Evolutionary conservation across 1,140 invertebrate genomes (phyloP).

Genomic region (Macrostomum lignano): DNA sequence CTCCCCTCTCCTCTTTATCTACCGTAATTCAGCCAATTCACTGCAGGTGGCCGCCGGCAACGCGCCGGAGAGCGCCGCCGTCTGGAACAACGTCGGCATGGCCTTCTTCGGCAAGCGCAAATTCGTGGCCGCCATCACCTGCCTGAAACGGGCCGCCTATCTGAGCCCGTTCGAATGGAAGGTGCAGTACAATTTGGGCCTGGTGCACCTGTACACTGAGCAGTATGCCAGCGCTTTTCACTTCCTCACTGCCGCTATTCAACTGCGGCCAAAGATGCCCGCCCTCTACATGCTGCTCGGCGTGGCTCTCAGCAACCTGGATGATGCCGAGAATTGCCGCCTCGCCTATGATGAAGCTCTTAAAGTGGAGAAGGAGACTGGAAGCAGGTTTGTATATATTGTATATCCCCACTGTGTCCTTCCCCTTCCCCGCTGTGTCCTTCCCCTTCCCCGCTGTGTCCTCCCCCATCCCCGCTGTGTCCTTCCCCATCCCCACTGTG

Average conservation of each 20-base stretch:
- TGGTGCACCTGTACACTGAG: slow-evolving; percentile 45
- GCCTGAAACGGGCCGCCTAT: slow-evolving; percentile 46
- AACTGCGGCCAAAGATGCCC: neutral
- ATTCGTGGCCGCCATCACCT: slow-evolving; percentile 54
- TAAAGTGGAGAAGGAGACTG: slow-evolving; percentile 29
- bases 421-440: no score
- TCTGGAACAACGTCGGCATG: slow-evolving; percentile 78
- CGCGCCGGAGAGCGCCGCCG: slow-evolving; percentile 44
- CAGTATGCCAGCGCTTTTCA: slow-evolving; percentile 55
- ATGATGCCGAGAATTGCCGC: slow-evolving; percentile 36
- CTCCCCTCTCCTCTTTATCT: no score
- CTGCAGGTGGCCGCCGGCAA: slow-evolving; percentile 41
- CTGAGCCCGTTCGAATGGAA: slow-evolving; percentile 52
- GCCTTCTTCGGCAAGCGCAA: slow-evolving; percentile 72
- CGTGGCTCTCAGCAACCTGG: slow-evolving; percentile 36
- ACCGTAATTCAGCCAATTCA: no score
- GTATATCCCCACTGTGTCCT: no score
- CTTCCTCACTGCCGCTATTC: slow-evolving; percentile 36
- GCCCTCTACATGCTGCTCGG: slow-evolving; percentile 8
- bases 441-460: no score
- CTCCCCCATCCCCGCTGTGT: no score
- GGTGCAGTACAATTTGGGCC: slow-evolving; percentile 45
- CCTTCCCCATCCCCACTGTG: no score
- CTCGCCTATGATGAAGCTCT: slow-evolving; percentile 37
- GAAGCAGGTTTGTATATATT: no score